phyloP scores from a whole-genome alignment of 1,140 invertebrate genomes.

The Papilio aristodemus region DNA sequence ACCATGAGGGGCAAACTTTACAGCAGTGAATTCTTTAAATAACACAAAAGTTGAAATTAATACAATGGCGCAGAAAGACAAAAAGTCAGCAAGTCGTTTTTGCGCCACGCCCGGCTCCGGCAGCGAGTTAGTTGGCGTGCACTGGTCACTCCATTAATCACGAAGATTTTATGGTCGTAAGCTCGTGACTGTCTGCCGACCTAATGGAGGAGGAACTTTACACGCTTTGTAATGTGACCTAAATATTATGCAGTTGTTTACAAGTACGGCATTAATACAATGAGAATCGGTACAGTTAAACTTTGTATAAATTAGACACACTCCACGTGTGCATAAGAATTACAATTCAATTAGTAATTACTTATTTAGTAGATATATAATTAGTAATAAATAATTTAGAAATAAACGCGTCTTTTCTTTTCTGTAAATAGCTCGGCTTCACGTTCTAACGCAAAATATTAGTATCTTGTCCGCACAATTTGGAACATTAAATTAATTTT shows the following conservation, averaged over 20 bases:
- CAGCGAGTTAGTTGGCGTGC: slow-evolving; percentile 44
- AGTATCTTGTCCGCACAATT: slow-evolving; percentile 43
- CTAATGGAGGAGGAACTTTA: background rate
- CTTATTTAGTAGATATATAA: no score
- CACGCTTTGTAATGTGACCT: background rate
- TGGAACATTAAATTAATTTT: slow-evolving; percentile 48
- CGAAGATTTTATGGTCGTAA: slow-evolving; percentile 23
- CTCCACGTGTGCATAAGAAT: no score
- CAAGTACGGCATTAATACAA: background rate
- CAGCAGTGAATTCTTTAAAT: slow-evolving; percentile 31
- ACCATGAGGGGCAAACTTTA: no score
- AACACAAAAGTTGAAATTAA: slow-evolving; percentile 26
- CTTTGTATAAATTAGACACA: no score
- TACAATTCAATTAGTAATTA: no score
- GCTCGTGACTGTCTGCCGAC: background rate
- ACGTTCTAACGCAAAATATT: background rate
- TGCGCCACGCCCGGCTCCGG: slow-evolving; percentile 30
- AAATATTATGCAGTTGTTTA: background rate
- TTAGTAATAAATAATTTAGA: no score
- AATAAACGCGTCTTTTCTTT: background rate
- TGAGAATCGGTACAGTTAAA: no score
- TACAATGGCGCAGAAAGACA: slow-evolving; percentile 10
- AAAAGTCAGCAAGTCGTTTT: slow-evolving; percentile 13
- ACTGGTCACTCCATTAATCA: slow-evolving; percentile 55
- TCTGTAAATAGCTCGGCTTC: background rate